A percentile compares a stretch with the other conserved stretches of the same genome.
These are phyloP conservation scores for Cephus nigrinus DNA, from an alignment of 2,888 invertebrate species.

Conservation along the genomic window DNA sequence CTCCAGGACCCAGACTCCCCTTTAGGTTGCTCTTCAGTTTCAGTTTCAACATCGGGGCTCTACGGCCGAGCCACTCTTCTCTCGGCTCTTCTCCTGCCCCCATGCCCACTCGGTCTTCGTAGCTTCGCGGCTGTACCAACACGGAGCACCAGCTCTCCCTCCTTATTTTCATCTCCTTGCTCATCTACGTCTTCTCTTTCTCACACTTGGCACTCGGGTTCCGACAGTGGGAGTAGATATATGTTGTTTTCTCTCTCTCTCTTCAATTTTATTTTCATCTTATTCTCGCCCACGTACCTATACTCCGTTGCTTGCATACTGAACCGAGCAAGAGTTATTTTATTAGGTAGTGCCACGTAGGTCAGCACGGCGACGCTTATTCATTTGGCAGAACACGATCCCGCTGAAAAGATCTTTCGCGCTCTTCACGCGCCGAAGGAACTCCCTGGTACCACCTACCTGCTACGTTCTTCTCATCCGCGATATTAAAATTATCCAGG, in stretches of 20 bases:
- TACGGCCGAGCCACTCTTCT: not conserved
- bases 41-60: not conserved
- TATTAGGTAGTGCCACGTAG: constrained; percentile 34
- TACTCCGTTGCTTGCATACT: not conserved
- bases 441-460: not conserved
- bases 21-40: not conserved
- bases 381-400: constrained; percentile 29
- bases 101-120: not conserved
- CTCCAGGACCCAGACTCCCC: not conserved
- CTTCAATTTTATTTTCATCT: constrained; percentile 25
- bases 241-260: constrained; percentile 8
- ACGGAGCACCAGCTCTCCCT: not conserved
- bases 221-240: not conserved
- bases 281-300: constrained; percentile 28
- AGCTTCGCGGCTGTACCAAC: not conserved
- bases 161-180: constrained; percentile 3
- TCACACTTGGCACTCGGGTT: not conserved
- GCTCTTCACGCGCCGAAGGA: not conserved
- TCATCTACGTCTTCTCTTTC: constrained; percentile 12
- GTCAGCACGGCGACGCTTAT: constrained; percentile 20
- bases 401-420: constrained; percentile 31
- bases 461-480: not conserved
- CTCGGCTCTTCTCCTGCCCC: not conserved
- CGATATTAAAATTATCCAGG: not conserved
- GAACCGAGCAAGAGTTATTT: constrained; percentile 39